Conservation (phyloP, 2,113 vertebrate genomes). For the Prietella phreatophila region DNA sequence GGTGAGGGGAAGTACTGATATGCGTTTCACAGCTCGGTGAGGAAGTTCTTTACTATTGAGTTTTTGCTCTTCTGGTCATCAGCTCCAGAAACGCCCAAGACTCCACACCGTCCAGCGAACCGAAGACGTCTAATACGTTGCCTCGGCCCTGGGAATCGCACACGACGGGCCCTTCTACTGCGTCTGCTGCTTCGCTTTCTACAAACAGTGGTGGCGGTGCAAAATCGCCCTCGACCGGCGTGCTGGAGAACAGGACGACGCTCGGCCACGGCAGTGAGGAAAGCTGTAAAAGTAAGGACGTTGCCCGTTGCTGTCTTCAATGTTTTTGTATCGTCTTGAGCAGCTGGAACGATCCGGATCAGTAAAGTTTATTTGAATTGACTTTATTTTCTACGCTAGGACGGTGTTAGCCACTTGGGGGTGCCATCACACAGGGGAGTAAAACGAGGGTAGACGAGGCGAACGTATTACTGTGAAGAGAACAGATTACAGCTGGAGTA, state of each 20-base stretch:
- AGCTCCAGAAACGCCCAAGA: conserved; percentile 26
- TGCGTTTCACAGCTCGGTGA: background rate
- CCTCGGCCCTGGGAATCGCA: background rate
- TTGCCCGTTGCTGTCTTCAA: too few species aligned
- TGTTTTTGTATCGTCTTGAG: background rate
- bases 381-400: background rate
- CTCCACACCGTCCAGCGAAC: background rate
- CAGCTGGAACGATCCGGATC: background rate
- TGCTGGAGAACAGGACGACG: background rate
- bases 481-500: too few species aligned
- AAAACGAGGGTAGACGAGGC: background rate
- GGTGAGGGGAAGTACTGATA: conserved; percentile 45
- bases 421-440: background rate
- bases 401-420: background rate
- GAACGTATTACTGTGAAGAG: too few species aligned
- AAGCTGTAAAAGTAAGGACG: background rate
- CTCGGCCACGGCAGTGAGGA: background rate
- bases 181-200: background rate
- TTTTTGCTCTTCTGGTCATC: background rate
- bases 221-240: background rate
- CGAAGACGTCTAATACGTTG: conserved; percentile 2
- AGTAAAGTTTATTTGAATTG: background rate
- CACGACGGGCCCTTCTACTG: background rate
- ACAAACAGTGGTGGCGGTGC: background rate
- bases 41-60: background rate